Evolutionary conservation across 2,113 vertebrate species (phyloP).

Genomic region (Gila orcuttii): DNA sequence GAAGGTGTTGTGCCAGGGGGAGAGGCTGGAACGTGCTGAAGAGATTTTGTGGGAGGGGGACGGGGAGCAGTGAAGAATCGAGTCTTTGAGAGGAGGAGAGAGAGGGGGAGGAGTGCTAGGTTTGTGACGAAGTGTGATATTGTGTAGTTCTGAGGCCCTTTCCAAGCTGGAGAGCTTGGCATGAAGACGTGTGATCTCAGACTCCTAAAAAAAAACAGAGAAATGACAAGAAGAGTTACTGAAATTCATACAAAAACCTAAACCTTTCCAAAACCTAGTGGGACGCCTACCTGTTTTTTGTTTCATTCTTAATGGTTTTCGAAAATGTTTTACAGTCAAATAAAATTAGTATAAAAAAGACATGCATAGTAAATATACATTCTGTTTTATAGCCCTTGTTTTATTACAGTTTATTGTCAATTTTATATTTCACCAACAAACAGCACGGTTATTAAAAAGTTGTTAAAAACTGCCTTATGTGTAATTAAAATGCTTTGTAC

Average conservation of each 20-base stretch:
- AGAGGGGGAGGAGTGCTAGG: conserved; percentile 34
- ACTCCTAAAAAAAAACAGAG: conserved; percentile 73
- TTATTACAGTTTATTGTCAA: too few relatives aligned
- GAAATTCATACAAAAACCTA: background rate
- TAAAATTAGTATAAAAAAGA: too few relatives aligned
- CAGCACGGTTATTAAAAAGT: too few relatives aligned
- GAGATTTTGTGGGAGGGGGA: conserved; percentile 5
- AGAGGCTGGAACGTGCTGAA: conserved; percentile 35
- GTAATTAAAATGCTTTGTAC: too few relatives aligned
- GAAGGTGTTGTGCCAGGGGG: conserved; percentile 12
- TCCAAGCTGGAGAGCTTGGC: conserved; percentile 80
- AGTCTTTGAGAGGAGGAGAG: conserved; percentile 50
- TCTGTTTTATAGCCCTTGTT: too few relatives aligned
- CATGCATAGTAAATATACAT: too few relatives aligned
- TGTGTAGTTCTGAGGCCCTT: conserved; percentile 70
- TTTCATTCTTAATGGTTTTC: too few relatives aligned
- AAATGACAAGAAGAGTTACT: background rate
- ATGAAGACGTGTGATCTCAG: conserved; percentile 83
- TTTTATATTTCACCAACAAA: too few relatives aligned
- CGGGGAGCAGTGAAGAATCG: background rate
- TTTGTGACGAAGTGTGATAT: conserved; percentile 37
- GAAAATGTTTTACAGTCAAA: too few relatives aligned
- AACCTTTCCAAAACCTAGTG: background rate
- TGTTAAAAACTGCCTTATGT: too few relatives aligned
- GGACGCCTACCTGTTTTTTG: background rate